Conservation (phyloP, 2,113 vertebrate species). For the Neofelis nebulosa region DNA sequence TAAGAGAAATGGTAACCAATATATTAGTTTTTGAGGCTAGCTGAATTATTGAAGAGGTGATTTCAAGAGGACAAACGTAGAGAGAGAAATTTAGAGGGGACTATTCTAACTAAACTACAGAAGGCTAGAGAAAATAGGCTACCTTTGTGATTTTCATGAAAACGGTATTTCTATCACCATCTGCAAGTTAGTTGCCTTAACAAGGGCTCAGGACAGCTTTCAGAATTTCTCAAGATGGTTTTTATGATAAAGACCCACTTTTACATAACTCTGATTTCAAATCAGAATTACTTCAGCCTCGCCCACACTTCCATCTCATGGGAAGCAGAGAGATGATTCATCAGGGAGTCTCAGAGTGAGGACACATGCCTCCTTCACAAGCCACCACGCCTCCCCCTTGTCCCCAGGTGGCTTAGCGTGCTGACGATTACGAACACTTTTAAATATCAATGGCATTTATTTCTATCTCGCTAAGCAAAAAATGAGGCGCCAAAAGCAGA, state of each 20-base stretch:
- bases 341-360: background rate
- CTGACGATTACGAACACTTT: background rate
- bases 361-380: background rate
- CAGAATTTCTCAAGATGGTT: constrained; percentile 13
- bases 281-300: constrained; percentile 32
- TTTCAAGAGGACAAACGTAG: background rate
- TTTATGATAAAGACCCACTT: constrained; percentile 12
- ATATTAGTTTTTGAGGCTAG: background rate
- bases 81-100: background rate
- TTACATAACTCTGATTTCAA: background rate
- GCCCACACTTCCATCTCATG: background rate
- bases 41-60: background rate
- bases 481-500: background rate
- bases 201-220: background rate
- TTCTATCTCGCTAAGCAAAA: constrained; percentile 34
- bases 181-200: constrained; percentile 20
- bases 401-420: fast-evolving
- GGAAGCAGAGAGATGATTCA: background rate
- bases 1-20: background rate
- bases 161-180: background rate
- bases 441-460: background rate
- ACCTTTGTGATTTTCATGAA: constrained; percentile 7
- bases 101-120: constrained; percentile 28
- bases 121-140: background rate
- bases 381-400: background rate